Percentiles rank a stretch among this genome's conserved stretches.
phyloP scores from a whole-genome alignment of 1,140 invertebrate species.

The Bombus confusus region DNA sequence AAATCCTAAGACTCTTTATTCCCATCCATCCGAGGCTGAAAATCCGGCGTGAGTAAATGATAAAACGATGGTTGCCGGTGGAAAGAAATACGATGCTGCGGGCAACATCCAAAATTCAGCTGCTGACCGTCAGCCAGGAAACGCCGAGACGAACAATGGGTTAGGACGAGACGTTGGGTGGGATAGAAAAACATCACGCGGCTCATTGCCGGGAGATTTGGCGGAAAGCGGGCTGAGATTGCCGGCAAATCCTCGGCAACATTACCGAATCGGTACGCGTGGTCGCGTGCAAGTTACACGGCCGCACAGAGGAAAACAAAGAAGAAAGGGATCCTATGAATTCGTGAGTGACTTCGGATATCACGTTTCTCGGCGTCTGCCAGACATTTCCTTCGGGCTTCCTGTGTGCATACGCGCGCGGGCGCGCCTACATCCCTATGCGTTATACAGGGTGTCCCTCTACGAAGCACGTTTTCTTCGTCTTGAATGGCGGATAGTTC shows the following conservation, averaged over 20 bases:
- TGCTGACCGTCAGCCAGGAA: conserved; percentile 8
- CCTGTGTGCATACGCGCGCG: conserved; percentile 41
- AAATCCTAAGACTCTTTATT: not conserved
- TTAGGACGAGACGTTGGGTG: not conserved
- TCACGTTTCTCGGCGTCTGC: conserved; percentile 61
- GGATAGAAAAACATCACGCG: conserved; percentile 40
- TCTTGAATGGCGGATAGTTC: too few relatives aligned
- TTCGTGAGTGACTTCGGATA: conserved; percentile 69
- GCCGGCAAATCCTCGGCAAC: conserved; percentile 51
- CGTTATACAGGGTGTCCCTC: not conserved
- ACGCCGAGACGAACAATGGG: not conserved
- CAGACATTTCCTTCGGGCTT: conserved; percentile 61
- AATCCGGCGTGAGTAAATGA: not conserved
- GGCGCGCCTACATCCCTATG: not conserved
- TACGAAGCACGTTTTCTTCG: not conserved
- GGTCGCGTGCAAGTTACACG: conserved; percentile 53
- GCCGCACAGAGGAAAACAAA: conserved; percentile 53
- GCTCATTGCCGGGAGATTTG: conserved; percentile 61
- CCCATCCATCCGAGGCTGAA: not conserved
- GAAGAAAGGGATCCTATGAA: conserved; percentile 64
- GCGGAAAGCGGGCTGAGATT: conserved; percentile 48
- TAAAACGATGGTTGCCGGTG: not conserved
- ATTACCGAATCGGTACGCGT: conserved; percentile 63
- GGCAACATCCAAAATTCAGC: conserved; percentile 27
- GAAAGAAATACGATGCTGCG: not conserved